A percentile compares a stretch with the other conserved stretches of the same genome.
Evolutionary conservation across 2,113 vertebrate genomes (phyloP).

Genomic region (Deroptyus accipitrinus): DNA sequence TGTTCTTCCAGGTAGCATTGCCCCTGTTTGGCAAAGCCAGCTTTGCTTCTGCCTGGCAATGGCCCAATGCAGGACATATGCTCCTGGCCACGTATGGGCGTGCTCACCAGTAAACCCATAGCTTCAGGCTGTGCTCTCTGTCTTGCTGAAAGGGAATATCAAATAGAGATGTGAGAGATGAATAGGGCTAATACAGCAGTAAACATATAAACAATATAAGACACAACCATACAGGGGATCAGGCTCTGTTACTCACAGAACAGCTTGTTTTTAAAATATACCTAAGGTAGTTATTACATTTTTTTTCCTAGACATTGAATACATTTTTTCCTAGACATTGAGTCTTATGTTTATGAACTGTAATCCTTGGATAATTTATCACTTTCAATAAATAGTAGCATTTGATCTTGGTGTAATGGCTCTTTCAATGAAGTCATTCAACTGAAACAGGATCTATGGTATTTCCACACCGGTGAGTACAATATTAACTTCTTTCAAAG

Average conservation of each 20-base stretch:
- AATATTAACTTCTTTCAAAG: neutral
- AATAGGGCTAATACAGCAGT: neutral
- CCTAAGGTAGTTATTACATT: neutral
- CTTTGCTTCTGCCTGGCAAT: neutral
- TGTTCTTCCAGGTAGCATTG: slow-evolving; percentile 44
- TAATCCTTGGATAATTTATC: slow-evolving; percentile 39
- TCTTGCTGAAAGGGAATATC: neutral
- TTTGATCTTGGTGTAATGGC: neutral
- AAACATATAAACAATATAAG: neutral
- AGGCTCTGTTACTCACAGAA: neutral
- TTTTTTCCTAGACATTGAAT: slow-evolving; percentile 9
- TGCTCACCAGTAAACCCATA: neutral
- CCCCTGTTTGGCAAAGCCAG: neutral
- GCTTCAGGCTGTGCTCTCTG: neutral
- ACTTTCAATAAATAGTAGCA: slow-evolving; percentile 27
- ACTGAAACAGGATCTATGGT: neutral
- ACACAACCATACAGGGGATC: neutral
- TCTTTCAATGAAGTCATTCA: neutral
- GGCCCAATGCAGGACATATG: accelerated
- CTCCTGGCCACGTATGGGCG: accelerated
- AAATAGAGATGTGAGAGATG: neutral
- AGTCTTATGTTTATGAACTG: slow-evolving; percentile 1
- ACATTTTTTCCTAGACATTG: neutral
- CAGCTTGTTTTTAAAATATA: slow-evolving; percentile 1
- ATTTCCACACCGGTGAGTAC: neutral